These are phyloP conservation scores for Globodera ellingtonae DNA, from an alignment of 1,140 invertebrate species.

Conservation along the genomic window DNA sequence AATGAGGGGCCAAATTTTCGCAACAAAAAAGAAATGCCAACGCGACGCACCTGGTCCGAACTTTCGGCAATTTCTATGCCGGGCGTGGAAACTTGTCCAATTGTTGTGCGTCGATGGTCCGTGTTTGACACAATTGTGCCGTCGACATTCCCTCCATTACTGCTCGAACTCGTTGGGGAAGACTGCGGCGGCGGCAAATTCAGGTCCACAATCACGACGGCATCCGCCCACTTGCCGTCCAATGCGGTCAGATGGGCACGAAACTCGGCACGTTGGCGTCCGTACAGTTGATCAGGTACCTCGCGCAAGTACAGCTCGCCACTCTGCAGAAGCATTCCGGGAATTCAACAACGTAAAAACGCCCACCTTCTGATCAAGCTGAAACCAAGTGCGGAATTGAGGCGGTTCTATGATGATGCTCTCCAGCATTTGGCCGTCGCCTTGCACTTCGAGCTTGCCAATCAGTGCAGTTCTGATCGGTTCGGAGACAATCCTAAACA, in stretches of 20 bases:
- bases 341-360: neutral
- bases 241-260: conserved; percentile 6
- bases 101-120: conserved; percentile 1
- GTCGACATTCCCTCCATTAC: too few relatives aligned
- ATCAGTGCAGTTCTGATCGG: conserved; percentile 20
- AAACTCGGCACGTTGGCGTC: conserved; percentile 40
- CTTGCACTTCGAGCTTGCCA: conserved; percentile 27
- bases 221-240: conserved; percentile 18
- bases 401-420: conserved; percentile 31
- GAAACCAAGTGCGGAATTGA: conserved; percentile 40
- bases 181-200: conserved; percentile 26
- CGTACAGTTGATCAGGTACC: conserved; percentile 33
- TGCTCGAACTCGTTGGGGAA: too few relatives aligned
- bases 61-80: conserved; percentile 25
- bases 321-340: conserved; percentile 11
- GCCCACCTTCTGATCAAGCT: conserved; percentile 27
- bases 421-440: neutral
- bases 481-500: conserved; percentile 19
- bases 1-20: neutral
- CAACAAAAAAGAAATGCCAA: too few relatives aligned
- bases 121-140: neutral
- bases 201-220: conserved; percentile 37
- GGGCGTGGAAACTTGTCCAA: neutral
- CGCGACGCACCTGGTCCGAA: conserved; percentile 5
- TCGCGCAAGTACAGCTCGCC: conserved; percentile 33